Base-by-base conservation (phyloP, 2,888 invertebrate genomes). In the Acanthoscelides obtectus region DNA sequence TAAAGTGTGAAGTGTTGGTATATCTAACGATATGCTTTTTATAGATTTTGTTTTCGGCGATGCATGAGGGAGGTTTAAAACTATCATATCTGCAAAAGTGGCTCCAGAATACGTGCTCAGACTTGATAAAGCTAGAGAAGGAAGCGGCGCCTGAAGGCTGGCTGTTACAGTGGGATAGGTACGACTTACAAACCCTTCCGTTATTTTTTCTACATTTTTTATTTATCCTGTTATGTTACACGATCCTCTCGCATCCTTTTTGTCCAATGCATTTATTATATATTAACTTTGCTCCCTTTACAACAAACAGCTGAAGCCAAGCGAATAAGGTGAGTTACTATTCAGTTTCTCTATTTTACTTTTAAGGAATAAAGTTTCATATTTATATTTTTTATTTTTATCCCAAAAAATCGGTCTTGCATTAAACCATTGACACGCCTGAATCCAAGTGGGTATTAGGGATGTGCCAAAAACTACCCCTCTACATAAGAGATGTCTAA, bases 131-230 rank as follows among this genome's bases (percentile, higher is more conserved):
- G 77, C 87, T 91, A 79, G 92, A 92, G 84, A 87, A 88, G 82
- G 89, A 89, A 74, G 90, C 90, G 19, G 89, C 90, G 64, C 92
- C 92, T 25, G 85, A 87, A 66, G 91, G 91, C 80, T 92, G 92
- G 92, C 87, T 88, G 79, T 90, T 91, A 83, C 88, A 90, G 81
- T 92, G 92, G 92, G 91, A 92, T 89, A 92, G 91, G 92, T 92
- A 92, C 86, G 88, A 85, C 72, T 83, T 83, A 20, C 21, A 63
- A 17, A 8, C 22, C n/a, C 25, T 68, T 22, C 22, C 12, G 4
- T n/a, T 8, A 20, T 5, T 66, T 45, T 4, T 17, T 8, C 20
- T 21, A 5, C 4, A 20, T 66, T 6, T 66, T n/a, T 66, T 19
- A 17, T 22, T 20, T 66, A 6, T 20, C 66, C 20, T 66, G 12